These are phyloP conservation scores for Oxyruncus cristatus DNA, from an alignment of 2,113 vertebrate genomes.

Conservation along the genomic window DNA sequence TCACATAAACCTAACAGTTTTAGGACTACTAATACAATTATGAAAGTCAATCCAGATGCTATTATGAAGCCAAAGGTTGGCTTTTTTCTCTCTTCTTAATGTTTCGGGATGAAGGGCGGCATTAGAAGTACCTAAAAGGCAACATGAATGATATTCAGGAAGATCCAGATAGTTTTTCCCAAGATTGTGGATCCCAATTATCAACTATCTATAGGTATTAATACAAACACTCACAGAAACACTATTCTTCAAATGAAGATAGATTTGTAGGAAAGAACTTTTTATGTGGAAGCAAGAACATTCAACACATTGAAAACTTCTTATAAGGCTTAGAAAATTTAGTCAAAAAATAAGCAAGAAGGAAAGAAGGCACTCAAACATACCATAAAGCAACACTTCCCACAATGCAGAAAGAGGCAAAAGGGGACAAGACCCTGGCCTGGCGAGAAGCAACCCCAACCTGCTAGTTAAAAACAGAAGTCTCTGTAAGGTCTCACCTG, in stretches of 20 bases:
- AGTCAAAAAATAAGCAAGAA: neutral
- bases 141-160: neutral
- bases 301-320: neutral
- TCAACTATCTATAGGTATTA: neutral
- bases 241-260: neutral
- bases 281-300: neutral
- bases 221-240: neutral
- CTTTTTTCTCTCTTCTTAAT: accelerated
- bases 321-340: neutral
- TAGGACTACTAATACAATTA: neutral
- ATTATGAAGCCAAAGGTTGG: neutral
- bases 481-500: neutral
- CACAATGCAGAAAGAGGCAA: neutral
- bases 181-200: neutral
- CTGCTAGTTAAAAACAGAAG: neutral
- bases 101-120: neutral
- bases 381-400: neutral
- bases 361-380: neutral
- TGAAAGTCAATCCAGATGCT: neutral
- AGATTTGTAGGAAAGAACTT: neutral
- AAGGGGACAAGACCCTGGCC: neutral
- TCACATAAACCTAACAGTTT: neutral
- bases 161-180: accelerated
- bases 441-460: neutral
- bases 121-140: neutral